phyloP scores from a whole-genome alignment of 2,888 invertebrate species.

The Leucoptera coffeella region DNA sequence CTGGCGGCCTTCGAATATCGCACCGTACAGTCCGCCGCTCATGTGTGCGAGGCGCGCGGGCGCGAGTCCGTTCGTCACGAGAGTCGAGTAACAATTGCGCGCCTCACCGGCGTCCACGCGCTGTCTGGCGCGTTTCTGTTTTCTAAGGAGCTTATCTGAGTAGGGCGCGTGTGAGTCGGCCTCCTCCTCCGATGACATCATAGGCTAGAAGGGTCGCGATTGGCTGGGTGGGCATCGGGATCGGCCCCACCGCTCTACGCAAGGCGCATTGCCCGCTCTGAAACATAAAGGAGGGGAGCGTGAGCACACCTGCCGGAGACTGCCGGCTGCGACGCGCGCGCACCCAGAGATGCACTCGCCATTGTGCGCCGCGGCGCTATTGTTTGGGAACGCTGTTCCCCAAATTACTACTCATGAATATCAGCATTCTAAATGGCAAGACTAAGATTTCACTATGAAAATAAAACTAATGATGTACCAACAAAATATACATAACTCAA shows the following conservation, averaged over 20 bases:
- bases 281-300: slow-evolving; percentile 36
- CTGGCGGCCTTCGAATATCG: slow-evolving; percentile 77
- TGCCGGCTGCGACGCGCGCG: slow-evolving; percentile 8
- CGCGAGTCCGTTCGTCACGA: slow-evolving; percentile 49
- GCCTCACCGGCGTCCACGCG: slow-evolving; percentile 95
- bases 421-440: too few relatives aligned
- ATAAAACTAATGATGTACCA: too few relatives aligned
- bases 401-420: too few relatives aligned
- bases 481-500: too few relatives aligned
- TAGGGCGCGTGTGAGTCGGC: slow-evolving; percentile 90
- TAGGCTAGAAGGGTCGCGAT: slow-evolving; percentile 76
- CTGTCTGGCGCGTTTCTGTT: slow-evolving; percentile 90
- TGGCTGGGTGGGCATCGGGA: slow-evolving; percentile 68
- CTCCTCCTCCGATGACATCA: slow-evolving; percentile 97
- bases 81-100: slow-evolving; percentile 80
- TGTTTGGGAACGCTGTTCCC: too few relatives aligned
- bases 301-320: slow-evolving; percentile 31
- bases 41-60: slow-evolving; percentile 68
- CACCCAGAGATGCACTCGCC: too few relatives aligned
- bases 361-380: too few relatives aligned
- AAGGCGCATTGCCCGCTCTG: slow-evolving; percentile 49
- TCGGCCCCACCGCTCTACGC: slow-evolving; percentile 45
- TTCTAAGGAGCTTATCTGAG: slow-evolving; percentile 88
- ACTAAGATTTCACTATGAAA: too few relatives aligned
- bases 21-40: slow-evolving; percentile 82